Base-by-base conservation (phyloP, 2,113 vertebrate genomes). In the Mirza zaza region DNA sequence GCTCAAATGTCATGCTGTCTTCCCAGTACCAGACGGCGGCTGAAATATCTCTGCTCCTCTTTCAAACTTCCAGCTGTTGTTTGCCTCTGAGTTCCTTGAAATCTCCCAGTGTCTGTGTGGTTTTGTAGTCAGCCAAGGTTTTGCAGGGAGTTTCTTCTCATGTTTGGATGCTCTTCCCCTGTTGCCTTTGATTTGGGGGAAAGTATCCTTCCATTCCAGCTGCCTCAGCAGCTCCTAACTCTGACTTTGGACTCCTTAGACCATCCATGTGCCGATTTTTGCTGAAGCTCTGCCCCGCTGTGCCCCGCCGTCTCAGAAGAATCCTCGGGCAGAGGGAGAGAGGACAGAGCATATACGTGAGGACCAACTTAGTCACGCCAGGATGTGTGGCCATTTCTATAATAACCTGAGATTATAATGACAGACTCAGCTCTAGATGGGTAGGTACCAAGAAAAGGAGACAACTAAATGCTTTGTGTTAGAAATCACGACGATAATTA, bases 281-380 rank as follows among this genome's bases (percentile, higher is more conserved):
- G 52, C 52, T 14, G 6, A 20, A 52, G 18, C 18, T 48, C 1
- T n/a, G 10, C 5, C 4, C 32, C n/a, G 8, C 9, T 29, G 48
- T 12, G 52, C 52, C 29, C 59, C 25, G 70, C 13, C n/a, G 25
- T 10, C 39, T 59, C 36, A 42, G 27, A 61, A 15, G 12, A 23
- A 14, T 5, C 29, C 29, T 27, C 0, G 0, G 39, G 21, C 3
- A 14, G 3, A 32, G 5, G 6, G 32, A 13, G 20, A 27, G 36
- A 39, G 36, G 20, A 71, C 68, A 71, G 20, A 12, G 12, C 18
- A 71, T 71, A 17, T 2, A 59, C 3, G 39, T 14, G 25, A 8
- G 12, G 32, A 25, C 36, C 6, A 6, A 14, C 70, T 59, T 45
- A 45, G 12, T 39, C 29, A n/a, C 20, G 32, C 15, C n/a, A 32